Base-by-base conservation (phyloP, 2,113 vertebrate species). In the Malurus cyaneus region DNA sequence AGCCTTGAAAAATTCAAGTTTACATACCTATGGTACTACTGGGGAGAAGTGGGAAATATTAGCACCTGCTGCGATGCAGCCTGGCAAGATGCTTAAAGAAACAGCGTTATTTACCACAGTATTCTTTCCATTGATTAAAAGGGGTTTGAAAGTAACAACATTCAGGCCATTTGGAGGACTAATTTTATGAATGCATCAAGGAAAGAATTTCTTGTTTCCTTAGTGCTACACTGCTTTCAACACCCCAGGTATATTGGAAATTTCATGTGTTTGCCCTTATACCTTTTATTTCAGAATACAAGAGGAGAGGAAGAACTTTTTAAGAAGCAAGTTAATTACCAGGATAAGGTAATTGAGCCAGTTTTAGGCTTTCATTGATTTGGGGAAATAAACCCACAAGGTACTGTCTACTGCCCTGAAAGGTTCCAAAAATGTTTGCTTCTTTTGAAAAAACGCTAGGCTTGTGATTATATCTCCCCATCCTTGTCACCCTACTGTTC, bases 1-100 rank as follows among this genome's bases (percentile, higher is more conserved):
- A 86, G 26, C 76, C 46, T 46, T 72, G 49, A 76, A 69, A 92
- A 92, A 72, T 24, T 32, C 21, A 82, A 56, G 64, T 49, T 92
- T 80, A 83, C 44, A 60, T 64, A 83, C 11, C n/a, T 60, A 69
- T 60, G 53, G 62, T 36, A 29, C n/a, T 49, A 8, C n/a, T 39
- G 4, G 5, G 34, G 32, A 88, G 67, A 67, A 17, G 20, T 29
- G 69, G 41, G 36, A 86, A 86, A 86, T n/a, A 67, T 3, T 39
- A 72, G 49, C 39, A 56, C 26, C 49, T 69, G 53, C 56, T 90
- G 47, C 50, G 71, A 46, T 23, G 12, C 41, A 78, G 36, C 29
- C n/a, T 85, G 60, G 39, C 29, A 65, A 71, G 86, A 36, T 67
- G 60, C 15, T 42, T 31, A 12, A 59, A 80, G 46, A 52, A 87